Base-by-base conservation (phyloP, 2,797 vertebrate species). In the Scolopax rusticola region DNA sequence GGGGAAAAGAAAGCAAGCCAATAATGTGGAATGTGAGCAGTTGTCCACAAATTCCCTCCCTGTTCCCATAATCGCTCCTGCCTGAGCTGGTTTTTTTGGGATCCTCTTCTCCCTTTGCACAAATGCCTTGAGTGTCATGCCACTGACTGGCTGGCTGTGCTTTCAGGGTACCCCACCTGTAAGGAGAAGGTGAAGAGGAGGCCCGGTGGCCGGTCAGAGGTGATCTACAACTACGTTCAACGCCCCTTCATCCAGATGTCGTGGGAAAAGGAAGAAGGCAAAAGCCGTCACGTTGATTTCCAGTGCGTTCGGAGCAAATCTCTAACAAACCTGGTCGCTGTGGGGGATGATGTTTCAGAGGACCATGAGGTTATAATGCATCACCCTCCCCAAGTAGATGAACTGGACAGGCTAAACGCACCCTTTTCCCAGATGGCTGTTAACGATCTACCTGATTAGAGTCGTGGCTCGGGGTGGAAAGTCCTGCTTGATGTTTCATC, bases 221-320 rank as follows among this genome's bases (percentile, higher is more conserved):
- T 99, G 27, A 98, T 98, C 38, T 99, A 99, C 92, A 99, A 99
- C 93, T 99, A 99, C 0, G 98, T 99, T 5, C 98, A 99, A 82
- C 94, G 98, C 6, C 98, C 98, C 0, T 98, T 99, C 95, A 98
- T 99, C 95, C 98, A 98, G 97, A 98, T 98, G 98, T 99, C 98
- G 0, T 99, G 98, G 98, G 98, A 99, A 57, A 99, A 99, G 96
- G 98, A 99, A 40, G 98, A 98, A 86, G 98, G 98, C 21, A 99
- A 99, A 94, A 99, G 98, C 89, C 98, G 98, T 9, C 98, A 99
- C 2, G 98, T 98, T 7, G 98, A 99, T 92, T 99, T 98, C 97
- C 98, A 98, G 89, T 99, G 98, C 2, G 98, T 99, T 2, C 97
- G 98, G 38, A 98, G 98, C 98, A 99, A 98, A 77, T 98, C 98